Evolutionary conservation across 1,140 invertebrate genomes (phyloP).

Genomic region (Dreissena polymorpha): DNA sequence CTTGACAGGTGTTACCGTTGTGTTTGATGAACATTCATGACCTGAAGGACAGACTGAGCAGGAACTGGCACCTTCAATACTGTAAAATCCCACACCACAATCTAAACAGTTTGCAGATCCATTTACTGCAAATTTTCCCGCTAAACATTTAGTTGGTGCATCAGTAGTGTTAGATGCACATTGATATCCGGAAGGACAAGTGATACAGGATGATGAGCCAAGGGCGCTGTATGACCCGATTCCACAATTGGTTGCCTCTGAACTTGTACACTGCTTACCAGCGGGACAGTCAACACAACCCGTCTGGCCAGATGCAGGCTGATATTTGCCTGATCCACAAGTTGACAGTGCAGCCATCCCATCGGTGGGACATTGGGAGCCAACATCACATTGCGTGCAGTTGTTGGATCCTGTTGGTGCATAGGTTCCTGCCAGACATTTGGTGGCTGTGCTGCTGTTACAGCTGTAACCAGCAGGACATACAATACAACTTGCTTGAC

Average conservation of each 20-base stretch:
- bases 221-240: conserved; percentile 54
- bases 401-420: conserved; percentile 41
- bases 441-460: background rate
- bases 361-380: too few relatives aligned
- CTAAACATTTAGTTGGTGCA: conserved; percentile 24
- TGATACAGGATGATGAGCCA: conserved; percentile 45
- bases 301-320: conserved; percentile 44
- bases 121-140: conserved; percentile 48
- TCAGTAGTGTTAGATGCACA: conserved; percentile 18
- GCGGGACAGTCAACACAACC: conserved; percentile 57
- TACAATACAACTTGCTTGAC: conserved; percentile 59
- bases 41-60: conserved; percentile 64
- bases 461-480: conserved; percentile 73
- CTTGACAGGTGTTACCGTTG: background rate
- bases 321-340: conserved; percentile 18
- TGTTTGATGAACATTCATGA: conserved; percentile 53
- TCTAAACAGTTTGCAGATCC: conserved; percentile 52
- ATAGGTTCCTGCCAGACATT: conserved; percentile 60
- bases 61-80: conserved; percentile 19
- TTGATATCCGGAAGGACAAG: conserved; percentile 50
- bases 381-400: conserved; percentile 46
- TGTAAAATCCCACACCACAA: conserved; percentile 22
- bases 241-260: conserved; percentile 43
- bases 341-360: too few relatives aligned
- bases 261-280: conserved; percentile 45